phyloP scores from a whole-genome alignment of 2,113 vertebrate genomes.

The Microcebus tavaratra region DNA sequence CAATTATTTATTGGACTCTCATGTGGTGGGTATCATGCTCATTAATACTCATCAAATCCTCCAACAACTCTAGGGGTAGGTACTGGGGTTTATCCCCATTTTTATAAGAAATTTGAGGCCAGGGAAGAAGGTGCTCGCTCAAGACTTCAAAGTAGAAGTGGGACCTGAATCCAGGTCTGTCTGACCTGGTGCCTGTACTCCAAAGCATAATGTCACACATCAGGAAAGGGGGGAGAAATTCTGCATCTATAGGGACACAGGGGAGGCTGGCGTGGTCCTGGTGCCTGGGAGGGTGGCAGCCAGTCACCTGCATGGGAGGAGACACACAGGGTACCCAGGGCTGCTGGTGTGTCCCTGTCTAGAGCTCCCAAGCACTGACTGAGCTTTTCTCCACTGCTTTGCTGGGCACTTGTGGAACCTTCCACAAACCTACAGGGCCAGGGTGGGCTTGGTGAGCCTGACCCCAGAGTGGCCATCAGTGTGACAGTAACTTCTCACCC shows the following conservation, averaged over 20 bases:
- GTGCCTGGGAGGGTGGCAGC: not conserved
- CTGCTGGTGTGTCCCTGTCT: not conserved
- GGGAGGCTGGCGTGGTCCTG: not conserved
- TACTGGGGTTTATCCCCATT: not conserved
- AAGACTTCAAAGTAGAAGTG: not conserved
- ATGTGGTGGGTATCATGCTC: too few relatives aligned
- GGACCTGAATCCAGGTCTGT: not conserved
- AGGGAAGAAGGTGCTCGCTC: not conserved
- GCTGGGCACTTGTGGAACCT: not conserved
- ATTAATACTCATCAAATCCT: not conserved
- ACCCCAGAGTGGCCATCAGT: not conserved
- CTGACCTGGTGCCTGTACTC: not conserved
- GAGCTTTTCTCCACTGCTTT: not conserved
- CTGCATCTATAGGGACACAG: not conserved
- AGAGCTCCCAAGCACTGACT: not conserved
- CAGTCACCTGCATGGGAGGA: not conserved
- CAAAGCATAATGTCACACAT: not conserved
- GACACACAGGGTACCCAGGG: not conserved
- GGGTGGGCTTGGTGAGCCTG: not conserved
- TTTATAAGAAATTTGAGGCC: not conserved
- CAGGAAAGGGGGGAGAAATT: not conserved
- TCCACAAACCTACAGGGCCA: not conserved
- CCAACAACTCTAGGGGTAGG: too few relatives aligned
- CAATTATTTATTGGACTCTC: too few relatives aligned
- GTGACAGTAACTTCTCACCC: not conserved